Evolutionary conservation across 2,888 invertebrate species (phyloP), one percentile per base, ranked within the genome.

Genomic region (Camptogramma bilineatum): DNA sequence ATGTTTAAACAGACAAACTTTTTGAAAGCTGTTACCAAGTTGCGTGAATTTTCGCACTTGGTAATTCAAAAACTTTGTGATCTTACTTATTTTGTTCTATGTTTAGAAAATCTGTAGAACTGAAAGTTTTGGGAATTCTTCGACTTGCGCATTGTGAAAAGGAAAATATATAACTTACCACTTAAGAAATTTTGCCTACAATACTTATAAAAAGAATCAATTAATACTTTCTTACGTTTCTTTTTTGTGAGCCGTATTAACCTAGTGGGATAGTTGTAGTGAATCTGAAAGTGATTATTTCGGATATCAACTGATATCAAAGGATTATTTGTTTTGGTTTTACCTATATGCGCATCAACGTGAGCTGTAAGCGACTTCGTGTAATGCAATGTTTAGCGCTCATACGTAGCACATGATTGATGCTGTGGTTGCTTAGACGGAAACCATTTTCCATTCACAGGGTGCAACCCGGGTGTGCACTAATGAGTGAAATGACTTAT

Each of bases 401-500:
- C 34, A 8, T 28, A 31, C 18, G 10, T 18, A 62, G 47, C 47
- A 57, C 9, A 9, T 63, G 57, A 63, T 53, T 53, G 62, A 57
- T 63, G 52, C 19, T 48, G 52, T 18, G 56, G 62, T 52, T 28
- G 28, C n/a, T 39, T 34, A 57, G 44, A 50, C 47, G 52, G 48
- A 52, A 62, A 57, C 62, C 62, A 52, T 52, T 62, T 57, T 53
- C 57, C 62, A 57, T 56, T 57, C 46, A 52, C 47, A 24, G 18
- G 53, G 52, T 63, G 63, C 63, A 19, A 21, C 53, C n/a, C 47
- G 21, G 42, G 57, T 57, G 57, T 58, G 58, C 63, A 63, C 63
- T 63, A 63, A 63, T 63, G 63, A 63, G 63, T 63, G 21, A 54
- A 63, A 63, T 63, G 58, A 63, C 63, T 63, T 63, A 63, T 54